Evolutionary conservation across 1,140 invertebrate species (phyloP).

Genomic region (Drosophila sp.): DNA sequence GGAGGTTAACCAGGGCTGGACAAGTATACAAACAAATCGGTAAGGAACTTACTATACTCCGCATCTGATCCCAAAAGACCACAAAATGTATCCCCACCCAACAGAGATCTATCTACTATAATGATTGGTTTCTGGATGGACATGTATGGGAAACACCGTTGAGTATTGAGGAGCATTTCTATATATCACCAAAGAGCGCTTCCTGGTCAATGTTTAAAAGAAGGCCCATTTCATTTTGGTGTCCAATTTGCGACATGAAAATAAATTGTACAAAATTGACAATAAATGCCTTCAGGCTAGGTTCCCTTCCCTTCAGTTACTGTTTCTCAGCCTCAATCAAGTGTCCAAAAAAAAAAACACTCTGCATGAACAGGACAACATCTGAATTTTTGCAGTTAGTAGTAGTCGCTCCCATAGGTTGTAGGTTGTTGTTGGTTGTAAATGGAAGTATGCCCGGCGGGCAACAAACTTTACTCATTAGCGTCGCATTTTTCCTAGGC

Average conservation of each 20-base stretch:
- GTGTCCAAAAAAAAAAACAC: background rate
- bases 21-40: slow-evolving; percentile 24
- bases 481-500: slow-evolving; percentile 72
- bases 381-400: background rate
- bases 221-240: background rate
- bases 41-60: background rate
- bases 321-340: background rate
- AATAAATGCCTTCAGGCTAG: background rate
- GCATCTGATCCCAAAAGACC: too few relatives aligned
- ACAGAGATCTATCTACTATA: too few relatives aligned
- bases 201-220: background rate
- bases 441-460: slow-evolving; percentile 40
- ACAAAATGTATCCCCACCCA: too few relatives aligned
- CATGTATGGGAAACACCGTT: too few relatives aligned
- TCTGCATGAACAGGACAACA: background rate
- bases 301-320: too few relatives aligned
- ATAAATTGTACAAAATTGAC: background rate
- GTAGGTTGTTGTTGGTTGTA: slow-evolving; percentile 14
- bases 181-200: too few relatives aligned
- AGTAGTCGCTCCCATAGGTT: slow-evolving; percentile 1
- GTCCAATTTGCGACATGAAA: background rate
- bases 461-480: slow-evolving; percentile 81
- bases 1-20: slow-evolving; percentile 89
- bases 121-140: too few relatives aligned
- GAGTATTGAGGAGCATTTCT: too few relatives aligned